Percentiles rank a stretch among this genome's conserved stretches.
Evolutionary conservation across 2,113 vertebrate genomes (phyloP).

Genomic region (Psephotus haematonotus): DNA sequence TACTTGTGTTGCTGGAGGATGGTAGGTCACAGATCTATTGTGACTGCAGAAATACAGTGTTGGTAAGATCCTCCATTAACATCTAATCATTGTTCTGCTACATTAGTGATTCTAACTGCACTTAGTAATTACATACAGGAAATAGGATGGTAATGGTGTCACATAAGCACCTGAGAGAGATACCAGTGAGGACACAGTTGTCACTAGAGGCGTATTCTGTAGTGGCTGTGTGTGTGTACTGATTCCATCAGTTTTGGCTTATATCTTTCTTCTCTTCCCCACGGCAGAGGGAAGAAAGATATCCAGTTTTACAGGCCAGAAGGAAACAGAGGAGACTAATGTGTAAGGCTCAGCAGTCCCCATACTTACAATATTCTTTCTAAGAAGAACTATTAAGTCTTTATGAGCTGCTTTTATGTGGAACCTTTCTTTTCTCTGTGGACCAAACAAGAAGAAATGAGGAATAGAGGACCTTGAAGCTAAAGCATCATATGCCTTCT

Average conservation of each 20-base stretch:
- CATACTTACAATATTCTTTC: background rate
- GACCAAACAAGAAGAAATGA: constrained; percentile 17
- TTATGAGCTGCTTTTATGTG: constrained; percentile 34
- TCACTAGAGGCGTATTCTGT: background rate
- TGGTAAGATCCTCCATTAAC: background rate
- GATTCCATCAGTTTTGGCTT: background rate
- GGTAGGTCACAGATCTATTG: background rate
- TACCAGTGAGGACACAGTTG: background rate
- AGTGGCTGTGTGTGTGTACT: background rate
- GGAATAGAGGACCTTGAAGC: background rate
- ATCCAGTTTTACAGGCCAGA: constrained; percentile 13
- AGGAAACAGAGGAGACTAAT: background rate
- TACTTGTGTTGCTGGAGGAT: background rate
- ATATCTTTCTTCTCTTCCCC: background rate
- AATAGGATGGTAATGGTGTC: background rate
- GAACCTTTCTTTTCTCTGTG: constrained; percentile 8
- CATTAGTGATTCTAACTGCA: background rate
- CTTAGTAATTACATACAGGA: background rate
- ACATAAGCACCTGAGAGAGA: background rate
- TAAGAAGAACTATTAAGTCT: constrained; percentile 13
- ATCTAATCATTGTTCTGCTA: background rate
- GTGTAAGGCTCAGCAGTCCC: background rate
- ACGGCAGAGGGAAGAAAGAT: background rate
- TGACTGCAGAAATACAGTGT: background rate
- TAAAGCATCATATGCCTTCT: constrained; percentile 4